Base-by-base conservation (phyloP, 2,113 vertebrate species). In the Phaethornis superciliosus region DNA sequence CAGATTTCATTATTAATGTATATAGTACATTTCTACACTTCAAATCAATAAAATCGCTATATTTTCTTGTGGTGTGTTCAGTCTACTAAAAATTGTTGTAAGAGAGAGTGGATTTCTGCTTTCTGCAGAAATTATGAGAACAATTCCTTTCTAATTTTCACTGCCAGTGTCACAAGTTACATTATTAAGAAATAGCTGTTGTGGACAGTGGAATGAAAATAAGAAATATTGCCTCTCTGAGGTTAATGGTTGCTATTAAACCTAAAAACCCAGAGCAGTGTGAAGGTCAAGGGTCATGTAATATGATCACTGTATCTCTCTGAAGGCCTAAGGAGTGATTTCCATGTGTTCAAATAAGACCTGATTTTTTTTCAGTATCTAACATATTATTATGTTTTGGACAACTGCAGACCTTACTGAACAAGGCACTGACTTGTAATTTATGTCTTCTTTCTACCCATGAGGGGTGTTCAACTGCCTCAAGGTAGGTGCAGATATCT, bases 121-220 rank as follows among this genome's bases (percentile, higher is more conserved):
- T 70, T 27, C 16, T 35, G 22, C 9, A 81, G 30, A 71, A 91
- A 70, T 47, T 3, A 91, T 59, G 52, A 85, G 27, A 93, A 64
- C 8, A 70, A 55, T 70, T 91, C 90, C 11, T 21, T 93, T 55
- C 52, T 94, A 94, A 82, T 95, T 90, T 79, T 80, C 96, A 27
- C 76, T 81, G 15, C 49, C 55, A 33, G 32, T 49, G 46, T 74
- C 15, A 21, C 59, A 52, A 77, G 42, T 20, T 64, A 58, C 5
- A 22, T 65, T 82, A 52, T 88, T 85, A 91, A 84, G 54, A 58
- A 93, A 44, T 35, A 92, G 44, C 40, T 74, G 37, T 95, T 92
- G 85, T 93, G 79, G 22, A 24, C 35, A 71, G 24, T 52, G 19
- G 26, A 93, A 65, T 85, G 74, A 82, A 95, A 94, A 74, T 21